A percentile compares a stretch with the other conserved stretches of the same genome.
Conservation (phyloP, 2,797 vertebrate genomes). For the Arrhamphus sclerolepis region DNA sequence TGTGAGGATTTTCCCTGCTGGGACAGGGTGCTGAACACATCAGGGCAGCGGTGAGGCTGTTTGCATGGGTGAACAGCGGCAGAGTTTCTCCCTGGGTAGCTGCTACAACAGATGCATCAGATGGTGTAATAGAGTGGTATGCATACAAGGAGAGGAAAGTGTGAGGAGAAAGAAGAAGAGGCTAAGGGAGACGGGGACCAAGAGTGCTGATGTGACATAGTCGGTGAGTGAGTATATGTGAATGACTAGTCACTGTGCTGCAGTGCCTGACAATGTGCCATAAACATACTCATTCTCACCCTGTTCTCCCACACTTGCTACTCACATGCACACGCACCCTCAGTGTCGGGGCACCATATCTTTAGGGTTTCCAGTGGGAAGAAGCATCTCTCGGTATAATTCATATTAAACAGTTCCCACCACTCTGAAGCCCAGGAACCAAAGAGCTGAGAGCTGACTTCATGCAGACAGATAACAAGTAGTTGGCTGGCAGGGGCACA, state of each 20-base stretch:
- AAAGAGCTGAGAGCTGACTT: constrained; percentile 70
- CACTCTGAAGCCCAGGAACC: constrained; percentile 60
- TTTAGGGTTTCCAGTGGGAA: constrained; percentile 69
- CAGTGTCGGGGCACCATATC: constrained; percentile 54
- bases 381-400: constrained; percentile 65
- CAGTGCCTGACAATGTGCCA: constrained; percentile 65
- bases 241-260: constrained; percentile 63
- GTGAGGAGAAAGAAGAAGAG: constrained; percentile 21
- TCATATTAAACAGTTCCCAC: constrained; percentile 62
- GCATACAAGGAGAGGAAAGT: constrained; percentile 46
- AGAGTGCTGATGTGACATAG: constrained; percentile 76
- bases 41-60: constrained; percentile 58
- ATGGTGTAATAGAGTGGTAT: constrained; percentile 72
- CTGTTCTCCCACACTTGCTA: constrained; percentile 28
- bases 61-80: constrained; percentile 67
- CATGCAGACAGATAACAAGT: constrained; percentile 72
- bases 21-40: constrained; percentile 54
- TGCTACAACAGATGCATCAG: constrained; percentile 65
- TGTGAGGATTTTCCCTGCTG: constrained; percentile 53
- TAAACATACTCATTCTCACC: constrained; percentile 60
- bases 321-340: constrained; percentile 15
- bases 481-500: constrained; percentile 71
- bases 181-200: constrained; percentile 17
- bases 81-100: constrained; percentile 67
- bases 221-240: constrained; percentile 48